Conservation (phyloP, 2,888 invertebrate species). For the Troilus luridus region DNA sequence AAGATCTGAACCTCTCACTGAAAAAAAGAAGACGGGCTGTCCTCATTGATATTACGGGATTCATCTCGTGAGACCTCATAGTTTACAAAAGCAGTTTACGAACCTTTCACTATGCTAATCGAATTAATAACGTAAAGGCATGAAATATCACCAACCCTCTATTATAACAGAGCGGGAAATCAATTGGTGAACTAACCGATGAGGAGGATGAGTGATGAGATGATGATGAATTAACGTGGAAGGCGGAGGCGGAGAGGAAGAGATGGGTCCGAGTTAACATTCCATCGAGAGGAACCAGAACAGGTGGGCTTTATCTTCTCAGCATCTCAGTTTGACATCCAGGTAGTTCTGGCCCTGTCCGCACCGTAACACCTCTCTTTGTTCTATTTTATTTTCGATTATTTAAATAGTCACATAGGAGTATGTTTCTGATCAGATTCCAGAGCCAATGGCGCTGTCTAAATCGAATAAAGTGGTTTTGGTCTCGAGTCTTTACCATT, state of each 20-base stretch:
- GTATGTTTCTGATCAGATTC: background rate
- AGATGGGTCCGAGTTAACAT: constrained; percentile 38
- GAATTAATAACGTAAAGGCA: background rate
- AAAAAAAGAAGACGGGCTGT: constrained; percentile 8
- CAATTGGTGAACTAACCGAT: background rate
- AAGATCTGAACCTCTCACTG: constrained; percentile 20
- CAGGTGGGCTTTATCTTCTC: constrained; percentile 38
- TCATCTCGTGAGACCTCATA: background rate
- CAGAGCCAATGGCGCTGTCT: background rate
- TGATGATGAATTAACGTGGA: constrained; percentile 34
- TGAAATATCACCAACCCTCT: constrained; percentile 24
- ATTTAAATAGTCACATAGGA: background rate
- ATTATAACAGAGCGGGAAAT: background rate
- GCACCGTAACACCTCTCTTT: background rate
- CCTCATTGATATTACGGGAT: background rate
- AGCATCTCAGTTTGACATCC: background rate
- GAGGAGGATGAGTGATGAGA: background rate
- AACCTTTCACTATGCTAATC: constrained; percentile 24
- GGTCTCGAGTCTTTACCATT: too few relatives aligned
- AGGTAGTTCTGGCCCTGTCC: constrained; percentile 11
- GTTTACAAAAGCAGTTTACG: constrained; percentile 1
- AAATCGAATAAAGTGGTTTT: background rate
- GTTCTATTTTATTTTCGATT: background rate
- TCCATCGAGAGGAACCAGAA: background rate
- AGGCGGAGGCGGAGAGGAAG: constrained; percentile 22